Conservation (phyloP, 2,113 vertebrate genomes). For the Gadus chalcogrammus region DNA sequence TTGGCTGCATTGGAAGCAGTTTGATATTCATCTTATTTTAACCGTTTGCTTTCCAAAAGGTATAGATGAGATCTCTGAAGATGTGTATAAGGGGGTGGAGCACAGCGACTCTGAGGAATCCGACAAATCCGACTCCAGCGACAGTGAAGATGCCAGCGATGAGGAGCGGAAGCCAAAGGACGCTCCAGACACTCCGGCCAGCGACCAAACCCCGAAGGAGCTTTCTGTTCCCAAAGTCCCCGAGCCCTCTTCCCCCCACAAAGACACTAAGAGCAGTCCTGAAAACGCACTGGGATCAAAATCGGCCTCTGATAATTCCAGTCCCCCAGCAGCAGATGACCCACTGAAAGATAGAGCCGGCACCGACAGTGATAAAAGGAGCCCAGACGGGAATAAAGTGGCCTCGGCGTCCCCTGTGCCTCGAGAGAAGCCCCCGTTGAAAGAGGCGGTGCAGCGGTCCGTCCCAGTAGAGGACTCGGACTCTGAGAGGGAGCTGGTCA, state of each 20-base stretch:
- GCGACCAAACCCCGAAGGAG: conserved; percentile 70
- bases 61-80: conserved; percentile 95
- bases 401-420: conserved; percentile 56
- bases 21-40: neutral
- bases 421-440: conserved; percentile 81
- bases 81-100: conserved; percentile 89
- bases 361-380: conserved; percentile 77
- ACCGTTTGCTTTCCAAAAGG: conserved; percentile 73
- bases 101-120: conserved; percentile 96
- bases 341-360: conserved; percentile 71
- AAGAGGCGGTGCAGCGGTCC: conserved; percentile 81
- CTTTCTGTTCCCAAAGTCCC: conserved; percentile 78
- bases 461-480: conserved; percentile 86
- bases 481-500: conserved; percentile 94
- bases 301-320: conserved; percentile 5
- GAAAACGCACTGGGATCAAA: conserved; percentile 40
- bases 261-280: conserved; percentile 74
- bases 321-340: conserved; percentile 45
- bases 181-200: conserved; percentile 69
- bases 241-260: conserved; percentile 58
- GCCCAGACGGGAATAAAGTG: conserved; percentile 77
- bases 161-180: conserved; percentile 88
- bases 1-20: neutral
- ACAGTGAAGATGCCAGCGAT: conserved; percentile 88
- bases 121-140: conserved; percentile 93